Percentiles rank a stretch among this genome's conserved stretches.
Evolutionary conservation across 2,888 invertebrate genomes (phyloP).

Genomic region (Dasypolia templi): DNA sequence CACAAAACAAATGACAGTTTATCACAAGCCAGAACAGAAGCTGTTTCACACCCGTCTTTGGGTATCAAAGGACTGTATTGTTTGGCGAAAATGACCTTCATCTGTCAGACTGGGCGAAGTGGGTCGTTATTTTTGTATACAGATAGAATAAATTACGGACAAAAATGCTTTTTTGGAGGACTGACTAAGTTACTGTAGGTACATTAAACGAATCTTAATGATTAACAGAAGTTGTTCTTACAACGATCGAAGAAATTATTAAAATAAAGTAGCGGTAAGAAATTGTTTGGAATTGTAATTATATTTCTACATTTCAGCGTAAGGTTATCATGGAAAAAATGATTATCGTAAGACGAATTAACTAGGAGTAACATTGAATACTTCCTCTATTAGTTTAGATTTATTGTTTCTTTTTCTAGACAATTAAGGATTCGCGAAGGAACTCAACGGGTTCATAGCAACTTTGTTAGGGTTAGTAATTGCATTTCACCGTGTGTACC

Average conservation of each 20-base stretch:
- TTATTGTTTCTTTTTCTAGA: not conserved
- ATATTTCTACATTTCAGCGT: not conserved
- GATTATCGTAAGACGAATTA: not conserved
- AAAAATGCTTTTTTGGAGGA: conserved; percentile 17
- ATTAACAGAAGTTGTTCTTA: conserved; percentile 32
- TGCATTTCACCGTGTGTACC: not conserved
- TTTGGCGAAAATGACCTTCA: conserved; percentile 36
- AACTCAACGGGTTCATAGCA: not conserved
- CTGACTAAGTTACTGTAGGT: conserved; percentile 6
- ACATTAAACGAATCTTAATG: too few species aligned
- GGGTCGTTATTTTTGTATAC: conserved; percentile 49
- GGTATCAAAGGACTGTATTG: conserved; percentile 46
- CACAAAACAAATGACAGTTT: not conserved
- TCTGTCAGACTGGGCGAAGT: conserved; percentile 37
- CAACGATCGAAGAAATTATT: not conserved
- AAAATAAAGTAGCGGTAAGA: not conserved
- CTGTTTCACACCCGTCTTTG: conserved; percentile 10
- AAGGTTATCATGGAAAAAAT: not conserved
- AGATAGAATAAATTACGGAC: conserved; percentile 37
- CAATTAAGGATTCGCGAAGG: not conserved
- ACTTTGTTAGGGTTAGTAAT: not conserved
- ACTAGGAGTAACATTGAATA: not conserved
- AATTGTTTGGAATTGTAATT: not conserved
- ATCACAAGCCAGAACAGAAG: not conserved
- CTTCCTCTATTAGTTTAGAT: not conserved